Percentiles rank a stretch among this genome's conserved stretches.
Evolutionary conservation across 1,140 invertebrate species (phyloP).

Genomic region (Drosophila nannoptera): DNA sequence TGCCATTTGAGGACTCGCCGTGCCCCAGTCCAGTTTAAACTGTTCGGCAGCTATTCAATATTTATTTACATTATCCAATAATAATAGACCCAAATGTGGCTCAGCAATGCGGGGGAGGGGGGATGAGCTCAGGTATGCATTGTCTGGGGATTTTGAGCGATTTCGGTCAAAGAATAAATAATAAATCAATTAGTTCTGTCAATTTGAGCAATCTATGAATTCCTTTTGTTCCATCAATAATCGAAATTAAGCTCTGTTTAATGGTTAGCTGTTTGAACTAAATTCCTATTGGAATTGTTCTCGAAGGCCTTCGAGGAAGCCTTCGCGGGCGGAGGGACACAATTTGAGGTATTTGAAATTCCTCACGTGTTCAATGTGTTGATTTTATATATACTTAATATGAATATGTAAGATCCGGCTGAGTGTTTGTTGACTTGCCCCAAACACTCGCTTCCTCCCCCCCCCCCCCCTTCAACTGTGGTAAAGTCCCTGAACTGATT

Average conservation of each 20-base stretch:
- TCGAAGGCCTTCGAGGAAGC: background rate
- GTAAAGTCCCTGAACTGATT: constrained; percentile 30
- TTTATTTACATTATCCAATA: constrained; percentile 33
- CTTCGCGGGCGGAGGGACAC: background rate
- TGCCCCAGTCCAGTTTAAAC: background rate
- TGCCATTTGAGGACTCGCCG: constrained; percentile 18
- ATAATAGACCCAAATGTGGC: background rate
- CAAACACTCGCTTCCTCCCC: background rate
- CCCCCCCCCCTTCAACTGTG: too few relatives aligned
- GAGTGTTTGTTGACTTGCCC: constrained; percentile 7
- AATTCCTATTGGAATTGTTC: background rate
- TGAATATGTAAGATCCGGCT: constrained; percentile 1
- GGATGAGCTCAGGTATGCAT: constrained; percentile 2
- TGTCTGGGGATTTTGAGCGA: constrained; percentile 8
- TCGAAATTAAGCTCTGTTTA: constrained; percentile 1
- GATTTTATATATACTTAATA: constrained; percentile 2
- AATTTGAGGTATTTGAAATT: constrained; percentile 1
- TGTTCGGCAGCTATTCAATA: too few relatives aligned
- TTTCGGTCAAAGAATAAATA: constrained; percentile 7
- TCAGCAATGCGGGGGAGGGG: background rate
- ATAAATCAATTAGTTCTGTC: constrained; percentile 1
- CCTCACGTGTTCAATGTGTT: constrained; percentile 12
- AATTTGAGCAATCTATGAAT: constrained; percentile 26
- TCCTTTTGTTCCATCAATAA: constrained; percentile 16
- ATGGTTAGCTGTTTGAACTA: background rate